A percentile compares a stretch with the other conserved stretches of the same genome.
Conservation (phyloP, 2,888 invertebrate species). For the Ochropleura plecta region DNA sequence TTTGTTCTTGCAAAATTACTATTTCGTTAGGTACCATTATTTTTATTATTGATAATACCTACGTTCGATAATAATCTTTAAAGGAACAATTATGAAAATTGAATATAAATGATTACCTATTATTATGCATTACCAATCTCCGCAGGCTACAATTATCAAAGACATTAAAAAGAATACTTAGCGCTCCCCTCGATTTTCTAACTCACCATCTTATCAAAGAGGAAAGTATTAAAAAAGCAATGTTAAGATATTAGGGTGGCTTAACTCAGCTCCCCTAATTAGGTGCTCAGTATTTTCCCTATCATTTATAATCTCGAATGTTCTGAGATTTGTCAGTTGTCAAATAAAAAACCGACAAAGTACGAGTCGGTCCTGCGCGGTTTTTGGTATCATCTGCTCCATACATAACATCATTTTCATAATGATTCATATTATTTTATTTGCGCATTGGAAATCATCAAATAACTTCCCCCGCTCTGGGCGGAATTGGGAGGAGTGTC, state of each 20-base stretch:
- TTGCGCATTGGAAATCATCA: too few species aligned
- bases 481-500: too few species aligned
- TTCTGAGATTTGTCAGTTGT: constrained; percentile 62
- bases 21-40: background rate
- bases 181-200: constrained; percentile 22
- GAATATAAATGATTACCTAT: background rate
- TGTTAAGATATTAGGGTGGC: constrained; percentile 66
- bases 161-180: constrained; percentile 11
- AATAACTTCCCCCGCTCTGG: too few species aligned
- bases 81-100: background rate
- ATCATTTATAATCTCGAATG: constrained; percentile 68
- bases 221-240: constrained; percentile 64
- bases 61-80: background rate
- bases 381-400: too few species aligned
- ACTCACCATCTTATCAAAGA: constrained; percentile 36
- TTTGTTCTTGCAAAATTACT: background rate
- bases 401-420: too few species aligned
- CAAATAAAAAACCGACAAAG: constrained; percentile 35
- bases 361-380: background rate
- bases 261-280: constrained; percentile 71
- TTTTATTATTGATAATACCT: background rate
- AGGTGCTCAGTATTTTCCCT: constrained; percentile 70
- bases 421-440: too few species aligned
- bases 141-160: constrained; percentile 23
- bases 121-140: background rate